phyloP scores from a whole-genome alignment of 2,797 vertebrate genomes.

The Neostethus bicornis region DNA sequence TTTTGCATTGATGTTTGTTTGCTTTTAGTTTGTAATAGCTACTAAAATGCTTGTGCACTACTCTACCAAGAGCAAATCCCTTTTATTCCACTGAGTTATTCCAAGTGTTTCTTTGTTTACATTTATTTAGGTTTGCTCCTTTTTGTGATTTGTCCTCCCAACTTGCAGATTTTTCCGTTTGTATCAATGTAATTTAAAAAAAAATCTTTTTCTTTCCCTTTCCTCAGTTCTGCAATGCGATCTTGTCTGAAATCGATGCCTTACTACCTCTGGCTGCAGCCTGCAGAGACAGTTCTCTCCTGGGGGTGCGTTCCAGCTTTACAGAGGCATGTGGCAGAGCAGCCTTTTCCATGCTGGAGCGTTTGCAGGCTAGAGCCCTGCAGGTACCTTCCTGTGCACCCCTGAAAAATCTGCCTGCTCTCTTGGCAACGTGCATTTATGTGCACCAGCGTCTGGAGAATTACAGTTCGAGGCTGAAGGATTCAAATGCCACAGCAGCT shows the following conservation, averaged over 20 bases:
- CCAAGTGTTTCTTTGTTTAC: constrained; percentile 56
- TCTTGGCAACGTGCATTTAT: constrained; percentile 85
- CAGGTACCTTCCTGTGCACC: constrained; percentile 85
- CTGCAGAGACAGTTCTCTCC: constrained; percentile 84
- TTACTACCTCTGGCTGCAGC: constrained; percentile 90
- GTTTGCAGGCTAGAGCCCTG: constrained; percentile 83
- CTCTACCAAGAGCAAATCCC: constrained; percentile 32
- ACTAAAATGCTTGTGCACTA: constrained; percentile 44
- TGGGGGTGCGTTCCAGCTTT: constrained; percentile 88
- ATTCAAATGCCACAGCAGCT: constrained; percentile 66
- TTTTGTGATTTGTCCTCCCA: constrained; percentile 21
- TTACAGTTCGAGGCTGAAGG: constrained; percentile 83
- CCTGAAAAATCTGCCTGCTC: constrained; percentile 79
- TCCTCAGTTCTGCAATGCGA: constrained; percentile 88
- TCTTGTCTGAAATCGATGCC: constrained; percentile 87
- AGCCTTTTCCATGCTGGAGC: constrained; percentile 82
- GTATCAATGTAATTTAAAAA: constrained; percentile 48
- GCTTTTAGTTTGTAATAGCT: constrained; percentile 40
- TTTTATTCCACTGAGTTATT: constrained; percentile 48
- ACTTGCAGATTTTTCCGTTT: constrained; percentile 43
- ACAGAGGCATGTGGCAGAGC: constrained; percentile 88
- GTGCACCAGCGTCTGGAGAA: constrained; percentile 81
- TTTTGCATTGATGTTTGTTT: constrained; percentile 46
- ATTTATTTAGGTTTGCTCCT: constrained; percentile 52
- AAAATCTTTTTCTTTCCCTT: constrained; percentile 30